phyloP scores from a whole-genome alignment of 2,797 vertebrate genomes.

The Ctenosaura bakeri region DNA sequence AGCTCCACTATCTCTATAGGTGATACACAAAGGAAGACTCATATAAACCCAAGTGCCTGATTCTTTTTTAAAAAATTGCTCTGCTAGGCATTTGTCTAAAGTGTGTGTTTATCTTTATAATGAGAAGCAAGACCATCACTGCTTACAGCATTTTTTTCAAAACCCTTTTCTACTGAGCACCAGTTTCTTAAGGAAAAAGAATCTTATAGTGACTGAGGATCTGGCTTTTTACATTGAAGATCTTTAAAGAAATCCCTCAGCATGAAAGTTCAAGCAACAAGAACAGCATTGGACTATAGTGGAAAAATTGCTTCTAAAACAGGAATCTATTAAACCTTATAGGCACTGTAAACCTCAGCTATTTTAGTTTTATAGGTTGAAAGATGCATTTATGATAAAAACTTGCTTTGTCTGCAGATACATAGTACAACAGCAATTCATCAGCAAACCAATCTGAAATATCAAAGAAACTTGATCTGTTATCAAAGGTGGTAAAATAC shows the following conservation, averaged over 20 bases:
- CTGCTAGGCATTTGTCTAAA: background rate
- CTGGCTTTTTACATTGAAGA: background rate
- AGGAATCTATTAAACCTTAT: background rate
- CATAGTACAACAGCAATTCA: conserved; percentile 13
- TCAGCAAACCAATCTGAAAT: background rate
- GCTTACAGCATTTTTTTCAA: background rate
- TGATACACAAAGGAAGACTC: background rate
- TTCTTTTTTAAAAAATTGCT: background rate
- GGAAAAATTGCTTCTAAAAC: conserved; percentile 1
- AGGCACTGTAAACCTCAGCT: conserved; percentile 20
- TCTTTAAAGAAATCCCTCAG: background rate
- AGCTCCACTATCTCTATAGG: background rate
- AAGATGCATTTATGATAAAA: conserved; percentile 23
- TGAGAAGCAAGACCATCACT: background rate
- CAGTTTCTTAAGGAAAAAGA: background rate
- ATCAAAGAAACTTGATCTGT: conserved; percentile 1
- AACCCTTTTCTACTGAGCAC: background rate
- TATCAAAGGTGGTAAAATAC: background rate
- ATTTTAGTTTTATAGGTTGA: conserved; percentile 43
- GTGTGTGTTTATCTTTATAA: background rate
- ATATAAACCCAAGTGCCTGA: background rate
- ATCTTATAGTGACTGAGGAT: background rate
- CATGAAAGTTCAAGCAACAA: background rate
- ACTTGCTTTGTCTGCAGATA: background rate
- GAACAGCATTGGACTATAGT: background rate